Evolutionary conservation across 2,888 invertebrate species (phyloP), one percentile per base, ranked within the genome.

Genomic region (Furcula furcula): DNA sequence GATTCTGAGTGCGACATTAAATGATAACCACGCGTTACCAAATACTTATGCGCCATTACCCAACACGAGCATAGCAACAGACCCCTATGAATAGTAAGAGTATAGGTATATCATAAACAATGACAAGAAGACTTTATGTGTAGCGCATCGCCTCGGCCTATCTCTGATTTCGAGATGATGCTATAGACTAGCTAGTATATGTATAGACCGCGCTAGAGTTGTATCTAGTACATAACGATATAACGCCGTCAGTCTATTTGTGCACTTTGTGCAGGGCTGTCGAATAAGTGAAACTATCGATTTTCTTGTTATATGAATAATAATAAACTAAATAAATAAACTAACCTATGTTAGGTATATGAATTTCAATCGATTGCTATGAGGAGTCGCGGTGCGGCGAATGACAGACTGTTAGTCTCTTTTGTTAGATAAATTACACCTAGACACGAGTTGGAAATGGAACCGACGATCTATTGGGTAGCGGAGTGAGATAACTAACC

Each of bases 101-200:
- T 26, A 12, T 41, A 18, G 38, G 39, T 38, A 39, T 31, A 41
- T 49, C 55, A 63, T 70, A 69, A 71, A 73, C 65, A 55, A 53
- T 47, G 46, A 43, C 43, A 65, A 66, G 42, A 45, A 35, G 31
- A 50, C 46, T 40, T 49, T 63, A n/a, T n/a, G 57, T 43, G 47
- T 46, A 48, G 47, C 56, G 56, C 58, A 51, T 70, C 57, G 67
- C 65, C 57, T 69, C 70, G 66, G 68, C 65, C 69, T 69, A 68
- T 70, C 68, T 63, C 52, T 45, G 46, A 41, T 54, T 44, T 50
- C 45, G 48, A 55, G 44, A 59, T 39, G 37, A 49, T 40, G 29
- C 46, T 54, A 55, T n/a, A n/a, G n/a, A 29, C 42, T 39, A 55
- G 28, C 38, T 44, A 45, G 46, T 43, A 42, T 16, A 36, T 37